Percentiles rank a stretch among this genome's conserved stretches.
These are phyloP conservation scores for Athalia circularis DNA, from an alignment of 2,888 invertebrate species.

Conservation along the genomic window DNA sequence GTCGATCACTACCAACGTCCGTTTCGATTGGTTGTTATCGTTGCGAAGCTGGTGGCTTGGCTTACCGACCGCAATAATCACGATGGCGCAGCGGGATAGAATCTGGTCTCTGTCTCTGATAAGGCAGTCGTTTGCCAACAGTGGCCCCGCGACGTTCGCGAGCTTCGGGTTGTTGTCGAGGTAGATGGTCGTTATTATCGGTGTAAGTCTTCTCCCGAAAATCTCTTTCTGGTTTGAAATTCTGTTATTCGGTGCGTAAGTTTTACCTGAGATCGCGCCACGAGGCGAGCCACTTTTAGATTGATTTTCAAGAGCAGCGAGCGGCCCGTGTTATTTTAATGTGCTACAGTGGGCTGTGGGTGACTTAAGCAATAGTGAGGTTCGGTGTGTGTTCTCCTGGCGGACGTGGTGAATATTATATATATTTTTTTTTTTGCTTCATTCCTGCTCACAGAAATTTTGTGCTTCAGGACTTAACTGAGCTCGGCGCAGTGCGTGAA, in stretches of 20 bases:
- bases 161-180: too few species aligned
- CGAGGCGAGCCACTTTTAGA: conserved; percentile 68
- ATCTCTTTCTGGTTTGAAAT: background rate
- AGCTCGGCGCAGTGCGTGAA: conserved; percentile 76
- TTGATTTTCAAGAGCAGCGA: conserved; percentile 72
- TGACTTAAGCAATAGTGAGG: conserved; percentile 59
- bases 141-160: too few species aligned
- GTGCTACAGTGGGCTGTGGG: conserved; percentile 64
- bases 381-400: conserved; percentile 63
- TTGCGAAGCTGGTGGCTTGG: too few species aligned
- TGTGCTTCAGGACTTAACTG: conserved; percentile 42
- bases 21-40: too few species aligned
- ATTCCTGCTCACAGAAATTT: conserved; percentile 45
- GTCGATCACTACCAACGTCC: too few species aligned
- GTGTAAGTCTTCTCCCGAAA: too few species aligned
- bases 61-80: too few species aligned
- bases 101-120: too few species aligned
- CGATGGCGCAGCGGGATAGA: too few species aligned
- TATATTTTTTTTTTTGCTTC: background rate
- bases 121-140: too few species aligned
- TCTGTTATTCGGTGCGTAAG: background rate
- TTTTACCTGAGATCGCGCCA: conserved; percentile 65
- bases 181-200: too few species aligned
- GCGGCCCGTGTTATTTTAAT: conserved; percentile 65
- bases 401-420: conserved; percentile 47